phyloP scores from a whole-genome alignment of 2,797 vertebrate species.

The Pterois miles region DNA sequence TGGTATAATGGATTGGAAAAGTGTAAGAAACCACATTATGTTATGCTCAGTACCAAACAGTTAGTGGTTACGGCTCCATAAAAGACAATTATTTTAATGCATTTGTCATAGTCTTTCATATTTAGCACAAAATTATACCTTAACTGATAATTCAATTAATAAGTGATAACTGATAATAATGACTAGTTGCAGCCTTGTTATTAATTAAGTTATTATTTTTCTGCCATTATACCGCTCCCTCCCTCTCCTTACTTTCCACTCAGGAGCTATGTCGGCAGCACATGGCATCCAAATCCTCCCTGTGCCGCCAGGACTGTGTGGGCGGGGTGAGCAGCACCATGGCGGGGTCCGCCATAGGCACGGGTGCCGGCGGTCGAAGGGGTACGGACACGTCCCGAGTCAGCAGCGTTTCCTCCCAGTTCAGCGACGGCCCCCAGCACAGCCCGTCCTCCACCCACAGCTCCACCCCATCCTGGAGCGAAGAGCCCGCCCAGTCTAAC shows the following conservation, averaged over 20 bases:
- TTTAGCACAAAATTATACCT: not conserved
- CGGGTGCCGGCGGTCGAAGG: conserved; percentile 77
- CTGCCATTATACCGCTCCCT: not conserved
- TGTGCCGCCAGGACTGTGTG: conserved; percentile 85
- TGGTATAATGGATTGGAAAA: not conserved
- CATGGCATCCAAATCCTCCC: conserved; percentile 95
- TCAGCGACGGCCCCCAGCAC: conserved; percentile 94
- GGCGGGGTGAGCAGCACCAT: conserved; percentile 50
- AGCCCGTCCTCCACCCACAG: conserved; percentile 96
- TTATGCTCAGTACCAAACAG: not conserved
- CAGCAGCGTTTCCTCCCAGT: conserved; percentile 98
- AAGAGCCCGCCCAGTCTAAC: conserved; percentile 97
- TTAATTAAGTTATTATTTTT: not conserved
- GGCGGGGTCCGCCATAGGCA: conserved; percentile 36
- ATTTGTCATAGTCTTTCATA: not conserved
- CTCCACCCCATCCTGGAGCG: conserved; percentile 97
- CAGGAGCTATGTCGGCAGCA: conserved; percentile 98
- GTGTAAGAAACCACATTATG: not conserved
- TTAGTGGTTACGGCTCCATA: not conserved
- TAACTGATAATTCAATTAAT: not conserved
- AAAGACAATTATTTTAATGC: not conserved
- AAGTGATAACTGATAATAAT: not conserved
- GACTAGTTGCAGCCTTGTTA: not conserved
- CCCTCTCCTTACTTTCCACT: not conserved
- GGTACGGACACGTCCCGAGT: conserved; percentile 91